These are phyloP conservation scores for Spheniscus humboldti DNA, from an alignment of 2,797 vertebrate genomes.

Conservation along the genomic window DNA sequence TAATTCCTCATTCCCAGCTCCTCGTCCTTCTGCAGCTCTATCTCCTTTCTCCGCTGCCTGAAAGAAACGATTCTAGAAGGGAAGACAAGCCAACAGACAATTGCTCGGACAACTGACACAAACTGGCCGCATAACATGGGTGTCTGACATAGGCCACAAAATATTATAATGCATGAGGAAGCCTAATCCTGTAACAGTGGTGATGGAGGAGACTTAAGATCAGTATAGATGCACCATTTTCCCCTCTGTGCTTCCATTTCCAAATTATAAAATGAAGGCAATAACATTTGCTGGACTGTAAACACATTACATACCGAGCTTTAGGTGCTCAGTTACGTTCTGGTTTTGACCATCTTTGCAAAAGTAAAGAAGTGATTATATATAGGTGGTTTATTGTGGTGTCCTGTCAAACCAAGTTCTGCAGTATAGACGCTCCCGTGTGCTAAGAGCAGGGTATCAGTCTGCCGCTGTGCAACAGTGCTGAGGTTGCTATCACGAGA, in stretches of 20 bases:
- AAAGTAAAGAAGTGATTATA: background rate
- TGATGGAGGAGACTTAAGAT: background rate
- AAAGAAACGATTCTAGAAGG: background rate
- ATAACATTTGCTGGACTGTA: background rate
- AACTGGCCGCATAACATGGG: background rate
- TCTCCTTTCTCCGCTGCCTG: background rate
- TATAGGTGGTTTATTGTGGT: background rate
- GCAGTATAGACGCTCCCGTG: background rate
- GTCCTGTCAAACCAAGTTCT: background rate
- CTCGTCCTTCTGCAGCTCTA: background rate
- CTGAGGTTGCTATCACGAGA: background rate
- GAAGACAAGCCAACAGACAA: background rate
- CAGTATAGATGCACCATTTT: background rate
- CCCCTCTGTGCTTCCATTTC: background rate
- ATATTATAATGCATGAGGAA: background rate
- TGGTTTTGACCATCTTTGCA: background rate
- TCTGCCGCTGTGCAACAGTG: background rate
- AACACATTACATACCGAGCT: background rate
- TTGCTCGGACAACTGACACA: background rate
- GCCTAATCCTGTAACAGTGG: background rate
- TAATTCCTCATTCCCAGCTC: background rate
- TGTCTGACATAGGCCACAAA: background rate
- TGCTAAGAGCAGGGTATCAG: fast-evolving
- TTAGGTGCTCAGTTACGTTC: background rate
- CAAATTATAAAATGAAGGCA: background rate